Percentiles rank a stretch among this genome's conserved stretches.
phyloP scores from a whole-genome alignment of 2,888 invertebrate genomes.

The Drosophila anceps region DNA sequence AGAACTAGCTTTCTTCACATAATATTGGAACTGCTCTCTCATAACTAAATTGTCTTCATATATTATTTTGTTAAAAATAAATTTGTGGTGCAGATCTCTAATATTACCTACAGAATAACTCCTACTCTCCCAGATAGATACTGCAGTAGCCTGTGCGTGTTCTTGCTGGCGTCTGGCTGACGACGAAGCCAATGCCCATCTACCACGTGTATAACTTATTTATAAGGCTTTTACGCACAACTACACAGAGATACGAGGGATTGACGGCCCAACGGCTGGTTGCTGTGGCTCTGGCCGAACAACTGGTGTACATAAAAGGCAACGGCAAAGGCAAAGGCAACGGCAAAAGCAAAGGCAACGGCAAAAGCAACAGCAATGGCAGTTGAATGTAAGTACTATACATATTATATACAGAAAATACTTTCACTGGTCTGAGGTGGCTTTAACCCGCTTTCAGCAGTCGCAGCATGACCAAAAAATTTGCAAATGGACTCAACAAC shows the following conservation, averaged over 20 bases:
- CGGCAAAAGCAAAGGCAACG: slow-evolving; percentile 53
- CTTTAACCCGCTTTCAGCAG: slow-evolving; percentile 76
- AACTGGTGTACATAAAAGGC: slow-evolving; percentile 54
- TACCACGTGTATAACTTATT: slow-evolving; percentile 75
- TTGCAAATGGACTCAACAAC: slow-evolving; percentile 75
- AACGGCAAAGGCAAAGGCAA: slow-evolving; percentile 54
- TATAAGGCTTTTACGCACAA: slow-evolving; percentile 81
- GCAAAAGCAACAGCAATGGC: slow-evolving; percentile 43
- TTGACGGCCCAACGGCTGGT: slow-evolving; percentile 15
- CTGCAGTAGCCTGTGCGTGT: slow-evolving; percentile 18
- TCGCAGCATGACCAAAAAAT: slow-evolving; percentile 61
- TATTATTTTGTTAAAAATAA: slow-evolving; percentile 24
- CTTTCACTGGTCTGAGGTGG: slow-evolving; percentile 53
- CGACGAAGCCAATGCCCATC: slow-evolving; percentile 40
- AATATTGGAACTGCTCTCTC: slow-evolving; percentile 2
- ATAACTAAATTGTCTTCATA: slow-evolving; percentile 13
- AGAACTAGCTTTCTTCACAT: not conserved
- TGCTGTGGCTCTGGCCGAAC: slow-evolving; percentile 27
- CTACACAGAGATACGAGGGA: slow-evolving; percentile 55
- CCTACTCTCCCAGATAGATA: not conserved
- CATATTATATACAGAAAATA: slow-evolving; percentile 50
- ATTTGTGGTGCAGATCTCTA: slow-evolving; percentile 14
- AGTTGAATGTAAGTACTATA: slow-evolving; percentile 53
- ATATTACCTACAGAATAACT: slow-evolving; percentile 1
- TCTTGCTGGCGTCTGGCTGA: slow-evolving; percentile 51